Base-by-base conservation (phyloP, 2,888 invertebrate species). In the Norana najaformis region DNA sequence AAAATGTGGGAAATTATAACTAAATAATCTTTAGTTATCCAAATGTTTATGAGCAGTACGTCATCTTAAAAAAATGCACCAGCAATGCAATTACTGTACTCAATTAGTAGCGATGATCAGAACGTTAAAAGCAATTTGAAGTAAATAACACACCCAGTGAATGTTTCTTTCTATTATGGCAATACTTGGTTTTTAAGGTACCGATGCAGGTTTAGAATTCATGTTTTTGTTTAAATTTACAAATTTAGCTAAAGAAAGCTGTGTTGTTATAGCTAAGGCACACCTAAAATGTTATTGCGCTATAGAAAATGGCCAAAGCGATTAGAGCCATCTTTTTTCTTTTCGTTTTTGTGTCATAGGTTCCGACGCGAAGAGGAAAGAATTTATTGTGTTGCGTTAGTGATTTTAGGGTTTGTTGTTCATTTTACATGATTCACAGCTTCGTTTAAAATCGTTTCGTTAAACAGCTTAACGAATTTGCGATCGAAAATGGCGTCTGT, bases 391-490 rank as follows among this genome's bases (percentile, higher is more conserved):
- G 69, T 69, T 69, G n/a, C 69, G n/a, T 69, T 69, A 69, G 69
- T 69, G 69, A 69, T 69, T 69, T 47, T 69, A 69, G 69, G 69
- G 69, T 69, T 69, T 69, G 69, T 69, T n/a, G 69, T n/a, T 69
- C 69, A 69, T 69, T 69, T 69, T 69, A n/a, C 69, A 69, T n/a
- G 69, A 69, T 69, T 69, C 69, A n/a, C 69, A 69, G n/a, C 69
- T 69, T 69, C 69, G 69, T 69, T 69, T 69, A 69, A 69, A 69
- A 69, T 69, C 69, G 69, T 69, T 69, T 69, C 69, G 69, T 69
- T 13, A n/a, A 69, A 69, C n/a, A 69, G 69, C 69, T n/a, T 69
- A 8, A 69, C 69, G 69, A 69, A 69, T 69, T 69, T 69, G 69
- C 69, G 69, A 69, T 69, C 69, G 69, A 69, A 69, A 69, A 69